Base-by-base conservation (phyloP, 1,140 invertebrate species). In the Drosophila seguyi region DNA sequence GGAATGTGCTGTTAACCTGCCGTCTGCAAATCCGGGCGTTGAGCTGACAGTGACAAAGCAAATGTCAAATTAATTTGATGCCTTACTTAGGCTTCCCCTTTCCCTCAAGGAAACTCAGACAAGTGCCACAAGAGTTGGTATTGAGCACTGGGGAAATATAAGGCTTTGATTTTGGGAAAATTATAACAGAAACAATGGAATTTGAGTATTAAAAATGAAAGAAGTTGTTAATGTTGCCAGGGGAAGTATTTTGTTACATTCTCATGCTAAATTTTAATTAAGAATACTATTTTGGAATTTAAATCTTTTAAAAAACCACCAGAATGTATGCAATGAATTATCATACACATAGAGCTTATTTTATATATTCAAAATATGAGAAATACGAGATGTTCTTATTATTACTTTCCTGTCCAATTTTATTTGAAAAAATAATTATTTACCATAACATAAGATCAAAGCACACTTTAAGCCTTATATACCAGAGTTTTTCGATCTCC, bases 31-130 rank as follows among this genome's bases (percentile, higher is more conserved):
- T 72, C 68, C 71, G 47, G 59, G 53, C 66, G 77, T 67, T 81
- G 74, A 75, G 74, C 68, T 82, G 75, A 72, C 83, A 79, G 75
- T 82, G 75, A 76, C 83, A 87, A 87, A 82, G 84, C 72, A 83
- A 87, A 88, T 87, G 80, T 87, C 76, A 83, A 87, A 88, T 88
- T 88, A 88, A 88, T 88, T 87, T 77, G 79, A 87, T 87, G 76
- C 76, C 60, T 73, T 83, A 79, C 62, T 79, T 83, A 74, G 59
- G 47, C n/a, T 36, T 14, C 60, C 60, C 53, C 53, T 25, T n/a
- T 20, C 34, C n/a, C 47, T 50, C 52, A 34, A 50, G 34, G 44
- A 50, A 75, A 60, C 52, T 38, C 18, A 20, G 38, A 20, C 41
- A 59, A 42, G 45, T 69, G 27, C 22, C 22, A 22, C 18, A 34